phyloP scores from a whole-genome alignment of 2,797 vertebrate species.

The Oreochromis mossambicus region DNA sequence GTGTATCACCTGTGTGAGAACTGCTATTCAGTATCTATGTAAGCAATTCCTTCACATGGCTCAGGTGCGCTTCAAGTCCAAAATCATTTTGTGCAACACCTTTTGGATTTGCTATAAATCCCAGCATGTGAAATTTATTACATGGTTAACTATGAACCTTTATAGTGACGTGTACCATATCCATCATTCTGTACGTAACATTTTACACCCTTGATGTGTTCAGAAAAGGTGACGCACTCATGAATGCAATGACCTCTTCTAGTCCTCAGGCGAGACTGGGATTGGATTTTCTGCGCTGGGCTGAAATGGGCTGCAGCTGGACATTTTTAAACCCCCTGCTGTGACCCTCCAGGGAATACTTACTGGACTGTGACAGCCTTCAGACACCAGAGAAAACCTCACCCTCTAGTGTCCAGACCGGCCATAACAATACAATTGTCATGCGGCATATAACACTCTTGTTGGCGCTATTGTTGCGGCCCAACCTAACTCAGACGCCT shows the following conservation, averaged over 20 bases:
- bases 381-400: slow-evolving; percentile 47
- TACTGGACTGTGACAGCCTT: slow-evolving; percentile 60
- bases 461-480: slow-evolving; percentile 47
- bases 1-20: not conserved
- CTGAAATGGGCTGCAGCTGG: slow-evolving; percentile 37
- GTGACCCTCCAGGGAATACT: slow-evolving; percentile 41
- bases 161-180: not conserved
- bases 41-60: not conserved
- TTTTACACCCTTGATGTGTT: not conserved
- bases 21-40: not conserved
- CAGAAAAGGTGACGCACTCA: not conserved
- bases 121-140: not conserved
- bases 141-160: not conserved
- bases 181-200: not conserved
- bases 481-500: slow-evolving; percentile 40
- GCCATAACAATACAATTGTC: slow-evolving; percentile 61
- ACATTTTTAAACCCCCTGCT: slow-evolving; percentile 36
- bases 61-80: not conserved
- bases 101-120: not conserved
- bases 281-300: slow-evolving; percentile 27
- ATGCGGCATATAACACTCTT: slow-evolving; percentile 53
- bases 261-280: slow-evolving; percentile 15
- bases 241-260: slow-evolving; percentile 20
- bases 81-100: not conserved
- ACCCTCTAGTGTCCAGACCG: slow-evolving; percentile 14